Conservation (phyloP, 92 coral and sea anemone species). For the Porites lobata region DNA sequence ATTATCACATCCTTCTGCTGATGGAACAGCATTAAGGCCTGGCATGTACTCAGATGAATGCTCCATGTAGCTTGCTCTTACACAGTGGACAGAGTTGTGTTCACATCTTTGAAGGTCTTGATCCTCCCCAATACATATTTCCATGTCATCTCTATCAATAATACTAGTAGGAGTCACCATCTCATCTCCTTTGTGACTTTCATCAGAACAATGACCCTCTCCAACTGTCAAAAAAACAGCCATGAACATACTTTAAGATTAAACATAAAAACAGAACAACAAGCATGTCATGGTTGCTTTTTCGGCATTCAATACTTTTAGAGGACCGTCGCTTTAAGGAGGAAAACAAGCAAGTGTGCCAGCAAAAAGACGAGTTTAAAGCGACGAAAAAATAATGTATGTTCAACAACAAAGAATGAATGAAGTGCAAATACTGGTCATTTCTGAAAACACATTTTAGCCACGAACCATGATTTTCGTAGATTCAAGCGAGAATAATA, state of each 20-base stretch:
- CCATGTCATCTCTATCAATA: background rate
- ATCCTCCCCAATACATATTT: background rate
- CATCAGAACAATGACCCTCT: conserved; percentile 16
- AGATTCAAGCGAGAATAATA: too few species aligned
- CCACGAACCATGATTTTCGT: too few species aligned
- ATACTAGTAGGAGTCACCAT: too few species aligned
- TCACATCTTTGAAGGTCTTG: background rate
- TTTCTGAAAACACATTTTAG: too few species aligned
- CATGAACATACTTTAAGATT: background rate
- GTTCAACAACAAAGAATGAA: too few species aligned
- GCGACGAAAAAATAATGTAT: too few species aligned
- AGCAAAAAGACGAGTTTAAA: too few species aligned
- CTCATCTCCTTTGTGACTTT: background rate
- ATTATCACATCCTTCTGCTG: conserved; percentile 23
- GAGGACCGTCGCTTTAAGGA: background rate
- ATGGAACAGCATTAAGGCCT: background rate
- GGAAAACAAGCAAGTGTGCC: conserved; percentile 4
- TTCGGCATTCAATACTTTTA: background rate
- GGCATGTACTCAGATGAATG: background rate
- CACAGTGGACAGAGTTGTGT: background rate
- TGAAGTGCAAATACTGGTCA: too few species aligned
- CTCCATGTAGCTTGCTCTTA: background rate
- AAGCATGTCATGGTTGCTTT: conserved; percentile 20
- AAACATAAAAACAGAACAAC: background rate
- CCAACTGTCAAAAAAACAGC: conserved; percentile 23